Conservation (phyloP, 2,888 invertebrate genomes). For the Cylindroiulus punctatus region DNA sequence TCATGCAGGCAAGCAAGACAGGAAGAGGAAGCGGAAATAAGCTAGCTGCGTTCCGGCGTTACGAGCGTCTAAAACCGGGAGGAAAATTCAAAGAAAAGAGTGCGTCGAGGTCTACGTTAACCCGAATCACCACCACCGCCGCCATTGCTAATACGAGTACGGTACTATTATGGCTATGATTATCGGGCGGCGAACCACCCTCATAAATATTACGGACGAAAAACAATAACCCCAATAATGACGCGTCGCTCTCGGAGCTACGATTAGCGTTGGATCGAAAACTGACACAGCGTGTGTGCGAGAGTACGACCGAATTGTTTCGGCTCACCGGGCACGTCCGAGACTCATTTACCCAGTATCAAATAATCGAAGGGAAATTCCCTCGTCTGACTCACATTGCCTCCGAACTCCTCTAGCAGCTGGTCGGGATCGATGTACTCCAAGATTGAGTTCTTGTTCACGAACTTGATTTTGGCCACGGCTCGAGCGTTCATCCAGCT, state of each 20-base stretch:
- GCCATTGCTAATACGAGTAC: background rate
- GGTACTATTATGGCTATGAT: background rate
- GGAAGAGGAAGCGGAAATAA: background rate
- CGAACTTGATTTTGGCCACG: conserved; percentile 86
- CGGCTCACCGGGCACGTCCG: background rate
- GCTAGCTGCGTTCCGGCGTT: background rate
- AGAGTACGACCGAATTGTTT: background rate
- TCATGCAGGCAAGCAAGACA: background rate
- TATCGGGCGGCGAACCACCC: background rate
- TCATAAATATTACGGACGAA: conserved; percentile 16
- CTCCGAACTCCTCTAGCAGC: conserved; percentile 67
- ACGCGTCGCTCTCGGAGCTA: background rate
- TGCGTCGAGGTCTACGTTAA: background rate
- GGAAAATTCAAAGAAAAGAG: background rate
- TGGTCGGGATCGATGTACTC: conserved; percentile 80
- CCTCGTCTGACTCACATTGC: conserved; percentile 61
- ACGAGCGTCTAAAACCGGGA: background rate
- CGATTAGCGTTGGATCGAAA: background rate
- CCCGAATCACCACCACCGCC: conserved; percentile 1
- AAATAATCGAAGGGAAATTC: conserved; percentile 47
- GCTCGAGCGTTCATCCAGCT: conserved; percentile 86
- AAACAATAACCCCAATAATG: background rate
- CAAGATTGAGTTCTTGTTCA: conserved; percentile 78
- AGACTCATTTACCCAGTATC: background rate
- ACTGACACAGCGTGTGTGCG: background rate